These are phyloP conservation scores for Latrodectus hesperus DNA, from an alignment of 2,888 invertebrate species.

Conservation along the genomic window DNA sequence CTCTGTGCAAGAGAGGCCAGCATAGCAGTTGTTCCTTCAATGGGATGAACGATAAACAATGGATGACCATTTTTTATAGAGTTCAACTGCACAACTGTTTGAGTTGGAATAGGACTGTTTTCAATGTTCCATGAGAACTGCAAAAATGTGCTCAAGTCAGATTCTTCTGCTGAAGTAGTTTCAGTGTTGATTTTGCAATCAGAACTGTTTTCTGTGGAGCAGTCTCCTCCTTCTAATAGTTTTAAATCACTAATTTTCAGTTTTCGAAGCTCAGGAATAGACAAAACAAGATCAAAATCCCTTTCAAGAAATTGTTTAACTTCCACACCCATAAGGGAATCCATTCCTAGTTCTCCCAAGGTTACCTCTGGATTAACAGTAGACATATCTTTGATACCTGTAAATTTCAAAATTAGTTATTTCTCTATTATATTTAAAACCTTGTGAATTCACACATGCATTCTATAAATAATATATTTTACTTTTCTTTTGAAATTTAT, in stretches of 20 bases:
- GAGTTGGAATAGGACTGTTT: slow-evolving; percentile 82
- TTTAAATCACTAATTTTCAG: slow-evolving; percentile 86
- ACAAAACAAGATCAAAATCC: slow-evolving; percentile 91
- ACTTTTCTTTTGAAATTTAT: no score
- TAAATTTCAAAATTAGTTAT: no score
- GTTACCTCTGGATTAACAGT: slow-evolving; percentile 85
- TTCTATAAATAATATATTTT: no score
- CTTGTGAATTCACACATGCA: no score
- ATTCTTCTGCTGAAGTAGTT: slow-evolving; percentile 56
- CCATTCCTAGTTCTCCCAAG: slow-evolving; percentile 96
- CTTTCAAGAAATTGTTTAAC: slow-evolving; percentile 96
- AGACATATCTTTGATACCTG: slow-evolving; percentile 88
- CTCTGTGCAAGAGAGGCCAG: slow-evolving; percentile 83
- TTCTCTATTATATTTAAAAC: no score
- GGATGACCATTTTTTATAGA: slow-evolving; percentile 73
- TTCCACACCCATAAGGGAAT: slow-evolving; percentile 99
- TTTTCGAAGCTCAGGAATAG: slow-evolving; percentile 91
- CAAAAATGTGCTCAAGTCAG: slow-evolving; percentile 67
- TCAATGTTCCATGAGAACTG: background rate
- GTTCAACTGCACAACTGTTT: slow-evolving; percentile 82
- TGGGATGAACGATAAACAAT: slow-evolving; percentile 84
- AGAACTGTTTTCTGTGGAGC: slow-evolving; percentile 68
- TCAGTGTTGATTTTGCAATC: slow-evolving; percentile 68
- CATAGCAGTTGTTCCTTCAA: slow-evolving; percentile 88
- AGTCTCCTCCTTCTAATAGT: slow-evolving; percentile 75